phyloP scores from a whole-genome alignment of 2,797 vertebrate genomes.

The Xiphophorus birchmanni region DNA sequence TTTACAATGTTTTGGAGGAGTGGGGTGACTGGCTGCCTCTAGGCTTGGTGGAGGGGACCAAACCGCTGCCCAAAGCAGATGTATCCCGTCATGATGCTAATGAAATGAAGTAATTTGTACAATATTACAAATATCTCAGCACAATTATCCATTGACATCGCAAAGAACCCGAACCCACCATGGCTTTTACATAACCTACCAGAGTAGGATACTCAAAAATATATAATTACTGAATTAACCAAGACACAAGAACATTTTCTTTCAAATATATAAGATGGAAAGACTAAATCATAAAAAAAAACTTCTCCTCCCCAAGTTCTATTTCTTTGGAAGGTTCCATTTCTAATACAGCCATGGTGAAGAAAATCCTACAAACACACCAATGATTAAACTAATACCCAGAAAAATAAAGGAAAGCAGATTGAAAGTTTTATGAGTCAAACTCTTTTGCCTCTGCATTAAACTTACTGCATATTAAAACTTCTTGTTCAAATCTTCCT shows the following conservation, averaged over 20 bases:
- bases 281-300: neutral
- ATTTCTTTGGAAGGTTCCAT: constrained; percentile 39
- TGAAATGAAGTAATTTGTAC: neutral
- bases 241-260: neutral
- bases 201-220: neutral
- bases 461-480: constrained; percentile 20
- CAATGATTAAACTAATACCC: constrained; percentile 59
- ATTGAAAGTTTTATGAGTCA: constrained; percentile 46
- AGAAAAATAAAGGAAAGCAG: constrained; percentile 56
- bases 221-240: constrained; percentile 1
- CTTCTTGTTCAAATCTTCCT: neutral
- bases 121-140: neutral
- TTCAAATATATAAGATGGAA: constrained; percentile 28
- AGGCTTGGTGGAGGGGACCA: neutral
- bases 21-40: neutral
- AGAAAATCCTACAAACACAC: constrained; percentile 62
- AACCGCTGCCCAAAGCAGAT: neutral
- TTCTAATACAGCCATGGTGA: constrained; percentile 64
- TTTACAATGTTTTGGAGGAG: too few relatives aligned
- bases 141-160: neutral
- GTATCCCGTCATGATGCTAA: neutral
- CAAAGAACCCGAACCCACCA: neutral
- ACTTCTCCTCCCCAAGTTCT: neutral
- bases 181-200: neutral
- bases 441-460: constrained; percentile 28